These are phyloP conservation scores for Tetheella fluctuosa DNA, from an alignment of 2,888 invertebrate species.

Conservation along the genomic window DNA sequence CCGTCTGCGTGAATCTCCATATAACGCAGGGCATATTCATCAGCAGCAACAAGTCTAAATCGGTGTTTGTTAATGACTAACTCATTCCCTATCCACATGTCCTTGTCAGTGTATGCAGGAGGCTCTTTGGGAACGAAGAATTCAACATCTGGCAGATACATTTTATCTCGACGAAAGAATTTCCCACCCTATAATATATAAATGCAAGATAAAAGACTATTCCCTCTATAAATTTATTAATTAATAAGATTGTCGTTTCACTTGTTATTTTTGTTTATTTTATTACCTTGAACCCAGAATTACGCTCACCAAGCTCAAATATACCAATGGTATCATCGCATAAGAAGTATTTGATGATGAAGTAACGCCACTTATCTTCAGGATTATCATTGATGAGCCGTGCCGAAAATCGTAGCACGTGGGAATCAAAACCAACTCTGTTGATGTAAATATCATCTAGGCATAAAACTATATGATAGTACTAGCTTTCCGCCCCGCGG, in stretches of 20 bases:
- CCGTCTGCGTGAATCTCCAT: conserved; percentile 91
- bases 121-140: conserved; percentile 89
- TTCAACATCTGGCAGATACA: conserved; percentile 89
- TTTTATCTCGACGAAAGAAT: conserved; percentile 87
- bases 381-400: conserved; percentile 89
- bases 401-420: conserved; percentile 91
- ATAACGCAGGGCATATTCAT: conserved; percentile 93
- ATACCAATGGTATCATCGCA: conserved; percentile 94
- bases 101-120: conserved; percentile 88
- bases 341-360: conserved; percentile 92
- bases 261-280: conserved; percentile 10
- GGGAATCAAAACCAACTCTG: conserved; percentile 89
- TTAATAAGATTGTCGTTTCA: conserved; percentile 2
- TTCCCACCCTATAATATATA: conserved; percentile 78
- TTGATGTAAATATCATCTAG: conserved; percentile 32
- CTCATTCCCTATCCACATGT: conserved; percentile 93
- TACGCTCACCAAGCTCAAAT: conserved; percentile 89
- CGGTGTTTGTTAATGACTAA: conserved; percentile 90
- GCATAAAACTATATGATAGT: conserved; percentile 11
- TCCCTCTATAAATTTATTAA: not conserved
- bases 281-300: conserved; percentile 85
- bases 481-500: no score
- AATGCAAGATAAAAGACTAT: not conserved
- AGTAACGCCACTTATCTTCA: conserved; percentile 86
- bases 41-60: conserved; percentile 91